Percentiles rank a stretch among this genome's conserved stretches.
These are phyloP conservation scores for Uropsilus gracilis DNA, from an alignment of 2,113 vertebrate genomes.

Conservation along the genomic window DNA sequence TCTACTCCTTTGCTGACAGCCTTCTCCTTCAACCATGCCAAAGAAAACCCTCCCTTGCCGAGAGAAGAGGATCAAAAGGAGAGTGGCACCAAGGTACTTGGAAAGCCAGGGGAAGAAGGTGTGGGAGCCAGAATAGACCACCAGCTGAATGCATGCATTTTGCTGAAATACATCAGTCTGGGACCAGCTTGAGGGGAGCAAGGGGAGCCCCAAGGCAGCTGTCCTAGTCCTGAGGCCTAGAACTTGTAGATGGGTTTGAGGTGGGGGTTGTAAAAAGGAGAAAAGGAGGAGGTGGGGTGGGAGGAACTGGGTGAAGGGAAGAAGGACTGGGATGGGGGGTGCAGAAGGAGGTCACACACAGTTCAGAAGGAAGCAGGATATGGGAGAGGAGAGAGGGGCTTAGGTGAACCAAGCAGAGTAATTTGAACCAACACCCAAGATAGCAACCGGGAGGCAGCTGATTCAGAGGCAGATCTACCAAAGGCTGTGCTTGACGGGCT, in stretches of 20 bases:
- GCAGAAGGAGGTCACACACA: background rate
- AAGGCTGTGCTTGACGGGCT: background rate
- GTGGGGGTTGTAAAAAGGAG: background rate
- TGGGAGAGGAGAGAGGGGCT: background rate
- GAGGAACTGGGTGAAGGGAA: background rate
- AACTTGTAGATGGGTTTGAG: no score
- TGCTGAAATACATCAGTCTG: background rate
- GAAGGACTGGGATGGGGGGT: background rate
- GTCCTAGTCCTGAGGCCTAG: background rate
- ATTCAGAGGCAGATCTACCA: background rate
- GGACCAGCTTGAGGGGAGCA: background rate
- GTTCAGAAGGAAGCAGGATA: conserved; percentile 26
- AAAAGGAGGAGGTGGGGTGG: background rate
- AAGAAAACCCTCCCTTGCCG: background rate
- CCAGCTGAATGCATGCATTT: background rate
- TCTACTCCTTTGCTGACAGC: background rate
- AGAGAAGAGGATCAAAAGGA: conserved; percentile 48
- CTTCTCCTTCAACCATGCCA: background rate
- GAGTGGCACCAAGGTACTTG: conserved; percentile 65
- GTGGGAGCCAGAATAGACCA: background rate
- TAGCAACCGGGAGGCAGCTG: conserved; percentile 57
- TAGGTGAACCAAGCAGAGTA: conserved; percentile 51
- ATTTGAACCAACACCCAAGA: conserved; percentile 49
- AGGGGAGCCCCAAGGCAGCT: background rate
- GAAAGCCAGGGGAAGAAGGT: background rate